Conservation (phyloP, 2,888 invertebrate species). For the Odontothrips loti region DNA sequence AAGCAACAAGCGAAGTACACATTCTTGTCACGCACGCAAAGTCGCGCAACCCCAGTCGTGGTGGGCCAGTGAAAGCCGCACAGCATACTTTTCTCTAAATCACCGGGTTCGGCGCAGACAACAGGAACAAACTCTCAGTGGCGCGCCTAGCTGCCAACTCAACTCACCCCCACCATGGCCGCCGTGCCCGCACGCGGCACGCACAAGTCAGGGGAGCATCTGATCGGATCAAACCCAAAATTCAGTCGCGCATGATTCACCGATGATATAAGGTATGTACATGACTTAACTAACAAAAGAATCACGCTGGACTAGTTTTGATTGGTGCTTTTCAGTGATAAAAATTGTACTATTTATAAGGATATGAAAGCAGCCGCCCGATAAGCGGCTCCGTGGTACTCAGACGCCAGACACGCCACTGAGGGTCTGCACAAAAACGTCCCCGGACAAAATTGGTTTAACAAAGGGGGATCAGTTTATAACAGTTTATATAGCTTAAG, state of each 20-base stretch:
- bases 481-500: constrained; percentile 20
- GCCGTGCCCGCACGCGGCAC: not conserved
- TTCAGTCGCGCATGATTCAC: constrained; percentile 1
- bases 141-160: not conserved
- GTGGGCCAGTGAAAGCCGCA: not conserved
- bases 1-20: constrained; percentile 9
- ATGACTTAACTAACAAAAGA: constrained; percentile 10
- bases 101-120: constrained; percentile 15
- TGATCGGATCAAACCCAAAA: not conserved
- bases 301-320: constrained; percentile 22
- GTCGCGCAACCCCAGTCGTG: not conserved
- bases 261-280: constrained; percentile 21
- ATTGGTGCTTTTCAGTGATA: constrained; percentile 26
- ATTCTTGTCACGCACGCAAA: not conserved
- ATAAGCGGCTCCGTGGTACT: not conserved
- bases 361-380: constrained; percentile 12
- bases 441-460: not conserved
- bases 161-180: not conserved
- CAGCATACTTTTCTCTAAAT: not conserved
- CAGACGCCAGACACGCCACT: constrained; percentile 5
- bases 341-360: constrained; percentile 19
- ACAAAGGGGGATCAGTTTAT: constrained; percentile 7
- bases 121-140: constrained; percentile 19
- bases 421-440: constrained; percentile 3
- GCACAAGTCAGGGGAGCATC: not conserved